Conservation (phyloP, 2,888 invertebrate species). For the Strigamia maritima region DNA sequence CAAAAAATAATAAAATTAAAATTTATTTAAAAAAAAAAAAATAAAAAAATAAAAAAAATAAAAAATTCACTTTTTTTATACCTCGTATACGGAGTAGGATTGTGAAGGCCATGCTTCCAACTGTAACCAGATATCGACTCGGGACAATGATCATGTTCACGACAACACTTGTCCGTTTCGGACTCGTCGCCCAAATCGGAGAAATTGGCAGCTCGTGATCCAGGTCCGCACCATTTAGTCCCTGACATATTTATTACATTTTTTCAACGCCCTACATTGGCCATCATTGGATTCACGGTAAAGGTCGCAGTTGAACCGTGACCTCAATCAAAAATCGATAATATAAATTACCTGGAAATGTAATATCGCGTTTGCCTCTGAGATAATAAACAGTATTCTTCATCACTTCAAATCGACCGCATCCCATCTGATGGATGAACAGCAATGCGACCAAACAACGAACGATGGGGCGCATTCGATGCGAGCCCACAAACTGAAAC, state of each 20-base stretch:
- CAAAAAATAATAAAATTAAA: not conserved
- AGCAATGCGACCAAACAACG: not conserved
- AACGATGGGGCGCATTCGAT: conserved; percentile 15
- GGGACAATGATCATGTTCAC: conserved; percentile 86
- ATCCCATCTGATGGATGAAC: not conserved
- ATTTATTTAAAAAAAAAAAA: not conserved
- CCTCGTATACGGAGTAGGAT: conserved; percentile 79
- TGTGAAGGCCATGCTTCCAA: conserved; percentile 74
- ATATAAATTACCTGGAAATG: conserved; percentile 19
- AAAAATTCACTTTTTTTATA: conserved; percentile 44
- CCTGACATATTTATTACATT: conserved; percentile 53
- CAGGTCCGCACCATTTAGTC: conserved; percentile 84
- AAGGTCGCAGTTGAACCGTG: conserved; percentile 19
- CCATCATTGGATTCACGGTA: not conserved
- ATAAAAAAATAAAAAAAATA: not conserved
- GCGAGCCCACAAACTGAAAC: not conserved
- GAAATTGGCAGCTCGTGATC: conserved; percentile 78
- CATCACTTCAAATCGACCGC: conserved; percentile 26
- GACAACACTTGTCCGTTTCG: conserved; percentile 74
- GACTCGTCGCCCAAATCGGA: conserved; percentile 74
- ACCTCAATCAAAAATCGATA: not conserved
- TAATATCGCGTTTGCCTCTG: conserved; percentile 1
- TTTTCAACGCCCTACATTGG: not conserved
- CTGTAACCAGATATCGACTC: conserved; percentile 68
- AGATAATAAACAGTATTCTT: not conserved